Percentiles rank a stretch among this genome's conserved stretches.
Conservation (phyloP, 2,797 vertebrate genomes). For the Chelmon rostratus region DNA sequence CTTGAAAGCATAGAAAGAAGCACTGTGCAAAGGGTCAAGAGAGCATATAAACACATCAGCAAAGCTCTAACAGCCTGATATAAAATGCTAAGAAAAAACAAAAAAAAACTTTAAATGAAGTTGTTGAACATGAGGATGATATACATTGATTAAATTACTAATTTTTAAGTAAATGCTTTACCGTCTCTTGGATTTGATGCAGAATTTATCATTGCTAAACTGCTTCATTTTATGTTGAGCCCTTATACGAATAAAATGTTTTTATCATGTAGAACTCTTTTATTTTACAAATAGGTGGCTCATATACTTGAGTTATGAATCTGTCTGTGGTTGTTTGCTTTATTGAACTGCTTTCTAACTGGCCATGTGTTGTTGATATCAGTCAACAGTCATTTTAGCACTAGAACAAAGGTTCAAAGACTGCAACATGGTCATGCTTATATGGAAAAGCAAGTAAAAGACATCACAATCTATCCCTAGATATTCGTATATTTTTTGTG, state of each 20-base stretch:
- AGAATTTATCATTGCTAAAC: neutral
- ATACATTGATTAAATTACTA: too few relatives aligned
- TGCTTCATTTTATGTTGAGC: too few relatives aligned
- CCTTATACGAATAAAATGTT: too few relatives aligned
- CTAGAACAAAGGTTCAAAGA: too few relatives aligned
- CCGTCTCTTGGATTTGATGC: neutral
- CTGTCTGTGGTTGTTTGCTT: too few relatives aligned
- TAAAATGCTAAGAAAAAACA: too few relatives aligned
- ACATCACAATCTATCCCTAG: too few relatives aligned
- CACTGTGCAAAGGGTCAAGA: neutral
- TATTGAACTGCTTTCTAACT: too few relatives aligned
- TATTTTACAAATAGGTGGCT: neutral
- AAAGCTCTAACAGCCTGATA: neutral
- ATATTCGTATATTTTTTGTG: neutral
- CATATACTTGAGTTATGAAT: neutral
- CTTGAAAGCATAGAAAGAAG: neutral
- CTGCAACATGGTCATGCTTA: neutral
- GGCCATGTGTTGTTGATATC: too few relatives aligned
- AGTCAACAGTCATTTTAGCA: too few relatives aligned
- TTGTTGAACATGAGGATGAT: neutral
- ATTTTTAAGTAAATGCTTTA: too few relatives aligned
- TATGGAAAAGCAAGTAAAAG: neutral
- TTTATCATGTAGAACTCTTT: too few relatives aligned
- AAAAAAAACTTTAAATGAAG: neutral
- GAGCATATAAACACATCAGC: neutral